These are phyloP conservation scores for Helicoverpa assulta DNA, from an alignment of 2,888 invertebrate genomes.

Conservation along the genomic window DNA sequence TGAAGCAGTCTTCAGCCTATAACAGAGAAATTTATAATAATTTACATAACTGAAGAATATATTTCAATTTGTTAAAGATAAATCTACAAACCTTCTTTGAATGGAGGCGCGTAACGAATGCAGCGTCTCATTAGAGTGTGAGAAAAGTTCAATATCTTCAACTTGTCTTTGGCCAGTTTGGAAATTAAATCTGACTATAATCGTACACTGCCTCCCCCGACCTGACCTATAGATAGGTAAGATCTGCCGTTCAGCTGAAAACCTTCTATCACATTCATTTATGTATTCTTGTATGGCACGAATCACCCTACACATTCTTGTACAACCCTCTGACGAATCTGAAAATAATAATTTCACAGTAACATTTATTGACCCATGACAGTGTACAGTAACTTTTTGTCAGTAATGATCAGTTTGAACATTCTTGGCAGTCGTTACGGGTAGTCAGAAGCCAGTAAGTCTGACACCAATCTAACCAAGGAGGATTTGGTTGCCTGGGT, in stretches of 20 bases:
- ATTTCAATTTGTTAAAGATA: background rate
- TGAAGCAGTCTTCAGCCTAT: slow-evolving; percentile 84
- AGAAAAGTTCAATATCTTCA: slow-evolving; percentile 97
- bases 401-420: too few relatives aligned
- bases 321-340: slow-evolving; percentile 85
- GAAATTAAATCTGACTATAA: slow-evolving; percentile 94
- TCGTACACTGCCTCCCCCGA: slow-evolving; percentile 96
- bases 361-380: background rate
- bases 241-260: slow-evolving; percentile 96
- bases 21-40: slow-evolving; percentile 63
- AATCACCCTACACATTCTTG: slow-evolving; percentile 97
- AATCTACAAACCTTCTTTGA: slow-evolving; percentile 89
- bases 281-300: slow-evolving; percentile 98
- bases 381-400: too few relatives aligned
- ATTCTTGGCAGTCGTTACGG: too few relatives aligned
- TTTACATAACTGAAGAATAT: background rate
- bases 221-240: slow-evolving; percentile 97
- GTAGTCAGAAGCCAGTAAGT: too few relatives aligned
- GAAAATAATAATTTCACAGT: slow-evolving; percentile 53
- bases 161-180: slow-evolving; percentile 96
- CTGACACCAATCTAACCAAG: too few relatives aligned
- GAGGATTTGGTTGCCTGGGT: too few relatives aligned
- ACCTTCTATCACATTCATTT: slow-evolving; percentile 97
- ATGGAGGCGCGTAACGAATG: slow-evolving; percentile 95
- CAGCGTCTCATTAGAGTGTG: slow-evolving; percentile 98